These are phyloP conservation scores for Telmatochromis sp. DNA, from an alignment of 2,113 vertebrate genomes.

Conservation along the genomic window DNA sequence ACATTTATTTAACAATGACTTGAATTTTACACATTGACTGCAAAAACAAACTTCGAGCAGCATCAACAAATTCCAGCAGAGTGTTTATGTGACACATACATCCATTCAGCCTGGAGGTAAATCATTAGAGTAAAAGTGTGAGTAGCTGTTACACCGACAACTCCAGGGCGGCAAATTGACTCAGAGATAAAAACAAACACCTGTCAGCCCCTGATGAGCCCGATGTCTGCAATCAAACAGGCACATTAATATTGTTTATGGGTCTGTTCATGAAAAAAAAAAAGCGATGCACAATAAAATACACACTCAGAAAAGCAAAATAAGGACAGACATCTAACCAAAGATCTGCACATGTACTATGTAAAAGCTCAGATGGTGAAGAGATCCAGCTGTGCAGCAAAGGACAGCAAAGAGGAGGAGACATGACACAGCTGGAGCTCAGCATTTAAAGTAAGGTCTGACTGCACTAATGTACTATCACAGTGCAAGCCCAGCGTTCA, in stretches of 20 bases:
- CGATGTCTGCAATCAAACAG: not conserved
- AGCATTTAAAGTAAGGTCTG: not conserved
- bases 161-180: not conserved
- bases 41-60: not conserved
- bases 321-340: not conserved
- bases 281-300: not conserved
- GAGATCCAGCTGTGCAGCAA: conserved; percentile 47
- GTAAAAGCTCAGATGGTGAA: conserved; percentile 11
- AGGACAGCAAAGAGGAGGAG: conserved; percentile 41
- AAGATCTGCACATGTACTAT: not conserved
- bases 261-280: not conserved
- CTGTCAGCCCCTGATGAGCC: not conserved
- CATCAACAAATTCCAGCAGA: not conserved
- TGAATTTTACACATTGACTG: not conserved
- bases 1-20: not conserved
- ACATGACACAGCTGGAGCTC: conserved; percentile 43
- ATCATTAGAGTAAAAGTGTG: conserved; percentile 10
- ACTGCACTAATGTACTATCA: not conserved
- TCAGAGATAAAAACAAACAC: conserved; percentile 36
- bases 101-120: not conserved
- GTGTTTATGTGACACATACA: not conserved
- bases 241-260: not conserved
- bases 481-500: not conserved
- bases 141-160: not conserved
- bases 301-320: not conserved